Evolutionary conservation across 2,797 vertebrate genomes (phyloP).

Genomic region (Cyprinella venusta): DNA sequence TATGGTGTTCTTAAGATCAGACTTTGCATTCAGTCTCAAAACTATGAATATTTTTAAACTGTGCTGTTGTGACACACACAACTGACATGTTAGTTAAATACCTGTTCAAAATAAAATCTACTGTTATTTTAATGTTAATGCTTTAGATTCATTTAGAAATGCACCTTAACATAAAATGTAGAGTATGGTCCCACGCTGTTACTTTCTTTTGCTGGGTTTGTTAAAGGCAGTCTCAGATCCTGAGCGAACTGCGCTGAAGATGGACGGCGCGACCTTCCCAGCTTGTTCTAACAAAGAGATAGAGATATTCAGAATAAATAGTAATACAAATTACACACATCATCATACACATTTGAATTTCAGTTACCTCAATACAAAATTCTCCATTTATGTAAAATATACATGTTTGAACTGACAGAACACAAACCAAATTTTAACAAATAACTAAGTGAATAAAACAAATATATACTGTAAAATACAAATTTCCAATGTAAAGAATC

Average conservation of each 20-base stretch:
- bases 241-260: constrained; percentile 87
- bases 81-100: too few species aligned
- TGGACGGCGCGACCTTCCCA: constrained; percentile 85
- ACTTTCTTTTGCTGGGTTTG: constrained; percentile 67
- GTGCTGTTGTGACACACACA: background rate
- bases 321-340: background rate
- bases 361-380: background rate
- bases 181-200: background rate
- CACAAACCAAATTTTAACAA: background rate
- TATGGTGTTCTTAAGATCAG: background rate
- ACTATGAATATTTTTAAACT: background rate
- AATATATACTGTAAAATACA: background rate
- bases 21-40: background rate
- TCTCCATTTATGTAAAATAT: background rate
- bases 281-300: constrained; percentile 79
- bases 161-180: background rate
- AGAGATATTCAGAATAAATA: constrained; percentile 18
- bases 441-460: background rate
- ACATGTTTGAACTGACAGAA: background rate
- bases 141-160: background rate
- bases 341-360: background rate
- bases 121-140: background rate
- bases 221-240: constrained; percentile 88
- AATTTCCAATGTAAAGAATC: background rate
- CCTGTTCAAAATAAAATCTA: background rate